Evolutionary conservation across 2,113 vertebrate genomes (phyloP).

Genomic region (Seriola quinqueradiata): DNA sequence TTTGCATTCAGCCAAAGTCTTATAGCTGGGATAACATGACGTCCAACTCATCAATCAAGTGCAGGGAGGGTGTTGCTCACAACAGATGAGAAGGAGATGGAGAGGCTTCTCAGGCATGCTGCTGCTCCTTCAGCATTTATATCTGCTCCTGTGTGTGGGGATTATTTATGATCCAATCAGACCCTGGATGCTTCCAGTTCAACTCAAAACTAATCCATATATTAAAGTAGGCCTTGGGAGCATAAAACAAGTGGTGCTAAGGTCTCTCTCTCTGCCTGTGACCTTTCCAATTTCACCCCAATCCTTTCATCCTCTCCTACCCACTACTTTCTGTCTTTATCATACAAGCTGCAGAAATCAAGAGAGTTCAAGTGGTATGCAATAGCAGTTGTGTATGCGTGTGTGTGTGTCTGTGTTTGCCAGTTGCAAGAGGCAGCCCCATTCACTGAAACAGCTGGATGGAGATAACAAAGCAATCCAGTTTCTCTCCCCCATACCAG

Average conservation of each 20-base stretch:
- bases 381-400: slow-evolving; percentile 21
- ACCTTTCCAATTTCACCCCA: slow-evolving; percentile 59
- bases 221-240: slow-evolving; percentile 67
- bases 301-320: slow-evolving; percentile 19
- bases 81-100: slow-evolving; percentile 53
- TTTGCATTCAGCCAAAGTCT: slow-evolving; percentile 45
- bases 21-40: slow-evolving; percentile 38
- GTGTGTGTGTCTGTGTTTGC: slow-evolving; percentile 29
- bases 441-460: slow-evolving; percentile 74
- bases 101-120: slow-evolving; percentile 46
- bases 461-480: slow-evolving; percentile 51
- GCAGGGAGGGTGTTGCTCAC: slow-evolving; percentile 33
- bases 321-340: slow-evolving; percentile 19
- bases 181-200: slow-evolving; percentile 67
- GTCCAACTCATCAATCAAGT: slow-evolving; percentile 56
- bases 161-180: slow-evolving; percentile 80
- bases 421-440: slow-evolving; percentile 34
- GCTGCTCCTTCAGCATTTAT: slow-evolving; percentile 57
- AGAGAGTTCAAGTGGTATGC: slow-evolving; percentile 30
- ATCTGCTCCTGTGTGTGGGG: slow-evolving; percentile 50
- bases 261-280: slow-evolving; percentile 29
- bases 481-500: slow-evolving; percentile 3
- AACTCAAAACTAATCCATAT: slow-evolving; percentile 73
- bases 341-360: slow-evolving; percentile 24
- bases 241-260: slow-evolving; percentile 65